Conservation (phyloP, 2,888 invertebrate genomes). For the Cryptus viduatorius region DNA sequence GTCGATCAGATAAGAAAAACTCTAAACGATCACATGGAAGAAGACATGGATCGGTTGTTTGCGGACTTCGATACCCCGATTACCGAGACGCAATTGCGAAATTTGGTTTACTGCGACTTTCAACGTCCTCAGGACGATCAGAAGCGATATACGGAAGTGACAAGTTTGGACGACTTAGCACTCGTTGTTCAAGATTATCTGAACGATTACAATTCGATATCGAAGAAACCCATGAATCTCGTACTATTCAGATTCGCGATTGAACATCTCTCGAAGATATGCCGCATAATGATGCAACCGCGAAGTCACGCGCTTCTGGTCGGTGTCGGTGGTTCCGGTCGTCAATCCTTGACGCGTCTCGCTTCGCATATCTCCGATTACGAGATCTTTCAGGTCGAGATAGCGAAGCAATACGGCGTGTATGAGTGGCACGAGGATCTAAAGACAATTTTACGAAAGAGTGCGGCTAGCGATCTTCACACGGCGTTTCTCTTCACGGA, state of each 20-base stretch:
- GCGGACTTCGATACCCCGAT: slow-evolving; percentile 88
- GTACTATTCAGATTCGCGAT: slow-evolving; percentile 97
- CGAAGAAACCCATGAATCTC: slow-evolving; percentile 98
- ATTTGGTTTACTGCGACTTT: slow-evolving; percentile 97
- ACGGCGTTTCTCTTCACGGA: slow-evolving; percentile 96
- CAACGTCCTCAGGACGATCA: slow-evolving; percentile 96
- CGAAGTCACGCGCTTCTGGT: slow-evolving; percentile 95
- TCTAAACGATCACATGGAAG: slow-evolving; percentile 87
- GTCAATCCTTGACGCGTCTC: slow-evolving; percentile 95
- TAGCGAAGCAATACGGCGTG: slow-evolving; percentile 93
- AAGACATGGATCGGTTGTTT: slow-evolving; percentile 90
- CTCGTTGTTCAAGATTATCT: slow-evolving; percentile 94
- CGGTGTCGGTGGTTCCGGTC: slow-evolving; percentile 96
- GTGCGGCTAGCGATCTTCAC: slow-evolving; percentile 93
- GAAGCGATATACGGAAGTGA: slow-evolving; percentile 91
- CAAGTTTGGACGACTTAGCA: slow-evolving; percentile 92
- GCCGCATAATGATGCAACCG: slow-evolving; percentile 96
- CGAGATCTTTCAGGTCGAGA: slow-evolving; percentile 96
- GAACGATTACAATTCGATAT: slow-evolving; percentile 96
- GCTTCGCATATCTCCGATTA: slow-evolving; percentile 97
- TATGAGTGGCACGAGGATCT: slow-evolving; percentile 97
- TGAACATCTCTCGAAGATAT: slow-evolving; percentile 96
- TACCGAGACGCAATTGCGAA: slow-evolving; percentile 93
- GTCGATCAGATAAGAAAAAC: slow-evolving; percentile 89
- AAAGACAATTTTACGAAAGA: slow-evolving; percentile 92